Conservation (phyloP, 2,113 vertebrate species). For the Castor canadensis region DNA sequence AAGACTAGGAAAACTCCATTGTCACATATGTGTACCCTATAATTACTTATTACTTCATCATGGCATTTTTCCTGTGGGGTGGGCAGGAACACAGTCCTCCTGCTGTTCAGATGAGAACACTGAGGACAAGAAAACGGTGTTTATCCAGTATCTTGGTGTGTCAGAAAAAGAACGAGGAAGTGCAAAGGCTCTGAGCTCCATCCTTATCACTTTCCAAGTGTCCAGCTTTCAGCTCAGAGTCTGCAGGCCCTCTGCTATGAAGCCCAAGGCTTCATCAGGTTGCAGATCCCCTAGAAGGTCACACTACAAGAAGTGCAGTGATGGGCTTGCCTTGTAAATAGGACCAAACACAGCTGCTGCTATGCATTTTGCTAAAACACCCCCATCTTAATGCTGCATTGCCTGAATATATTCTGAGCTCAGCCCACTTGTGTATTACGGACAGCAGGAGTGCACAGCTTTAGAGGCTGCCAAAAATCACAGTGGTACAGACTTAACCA, state of each 20-base stretch:
- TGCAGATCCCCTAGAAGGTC: background rate
- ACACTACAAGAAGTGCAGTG: background rate
- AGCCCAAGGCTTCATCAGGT: background rate
- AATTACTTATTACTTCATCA: background rate
- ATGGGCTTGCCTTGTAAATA: background rate
- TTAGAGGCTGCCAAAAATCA: background rate
- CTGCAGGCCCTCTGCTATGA: background rate
- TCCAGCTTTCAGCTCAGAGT: background rate
- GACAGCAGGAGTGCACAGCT: background rate
- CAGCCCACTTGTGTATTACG: too few relatives aligned
- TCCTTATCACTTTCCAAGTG: too few relatives aligned
- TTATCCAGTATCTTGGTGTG: too few relatives aligned
- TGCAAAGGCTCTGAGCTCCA: too few relatives aligned
- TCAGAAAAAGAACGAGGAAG: background rate
- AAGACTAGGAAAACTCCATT: background rate
- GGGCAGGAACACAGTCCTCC: background rate
- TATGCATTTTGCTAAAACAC: background rate
- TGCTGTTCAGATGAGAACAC: background rate
- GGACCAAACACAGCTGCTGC: background rate
- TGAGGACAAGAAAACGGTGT: background rate
- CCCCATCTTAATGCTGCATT: background rate
- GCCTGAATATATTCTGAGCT: too few relatives aligned
- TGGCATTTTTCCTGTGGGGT: background rate
- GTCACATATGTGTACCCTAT: background rate
- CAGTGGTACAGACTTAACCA: fast-evolving